Evolutionary conservation across 1,140 invertebrate genomes (phyloP).

Genomic region (Heliothis subflexa): DNA sequence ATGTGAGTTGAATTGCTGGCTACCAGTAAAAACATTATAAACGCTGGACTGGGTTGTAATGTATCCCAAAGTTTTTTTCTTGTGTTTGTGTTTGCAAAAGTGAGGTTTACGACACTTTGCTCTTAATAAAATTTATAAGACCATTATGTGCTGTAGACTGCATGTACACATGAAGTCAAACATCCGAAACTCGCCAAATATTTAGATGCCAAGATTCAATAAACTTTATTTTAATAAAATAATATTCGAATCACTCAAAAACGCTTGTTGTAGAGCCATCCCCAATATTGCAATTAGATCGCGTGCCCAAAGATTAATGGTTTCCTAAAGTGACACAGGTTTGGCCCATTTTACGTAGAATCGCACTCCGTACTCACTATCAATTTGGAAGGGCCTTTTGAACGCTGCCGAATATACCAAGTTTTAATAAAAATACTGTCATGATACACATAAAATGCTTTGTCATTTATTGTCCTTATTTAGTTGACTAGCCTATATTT

Average conservation of each 20-base stretch:
- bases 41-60: too few species aligned
- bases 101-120: too few species aligned
- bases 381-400: not conserved
- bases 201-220: too few species aligned
- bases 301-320: constrained; percentile 47
- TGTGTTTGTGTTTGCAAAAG: too few species aligned
- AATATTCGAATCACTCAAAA: not conserved
- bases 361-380: constrained; percentile 11
- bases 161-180: not conserved
- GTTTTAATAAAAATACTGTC: not conserved
- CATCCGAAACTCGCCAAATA: not conserved
- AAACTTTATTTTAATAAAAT: not conserved
- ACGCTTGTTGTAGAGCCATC: constrained; percentile 3
- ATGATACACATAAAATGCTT: not conserved
- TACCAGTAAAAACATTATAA: too few species aligned
- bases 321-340: constrained; percentile 38
- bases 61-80: not conserved
- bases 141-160: too few species aligned
- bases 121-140: too few species aligned
- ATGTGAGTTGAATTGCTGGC: not conserved
- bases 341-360: constrained; percentile 18
- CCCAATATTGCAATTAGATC: constrained; percentile 36
- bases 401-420: not conserved
- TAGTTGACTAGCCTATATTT: too few species aligned
- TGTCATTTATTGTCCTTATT: not conserved